Conservation (phyloP, 1,140 invertebrate genomes). For the Acromyrmex echinatior region DNA sequence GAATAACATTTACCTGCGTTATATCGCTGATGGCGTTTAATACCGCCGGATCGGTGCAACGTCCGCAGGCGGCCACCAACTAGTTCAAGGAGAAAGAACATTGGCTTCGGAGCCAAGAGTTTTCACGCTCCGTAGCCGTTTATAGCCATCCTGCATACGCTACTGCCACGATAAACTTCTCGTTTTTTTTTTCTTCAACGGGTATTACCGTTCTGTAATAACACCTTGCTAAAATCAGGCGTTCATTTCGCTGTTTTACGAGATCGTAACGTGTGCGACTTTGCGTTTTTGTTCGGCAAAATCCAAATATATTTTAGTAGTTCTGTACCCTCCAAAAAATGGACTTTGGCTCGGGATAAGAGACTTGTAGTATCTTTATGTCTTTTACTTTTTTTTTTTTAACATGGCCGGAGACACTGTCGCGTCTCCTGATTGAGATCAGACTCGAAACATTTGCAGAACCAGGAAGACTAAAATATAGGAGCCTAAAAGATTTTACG, state of each 20-base stretch:
- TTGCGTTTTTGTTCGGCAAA: not conserved
- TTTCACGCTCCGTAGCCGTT: constrained; percentile 72
- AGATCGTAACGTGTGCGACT: not conserved
- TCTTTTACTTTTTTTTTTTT: no score
- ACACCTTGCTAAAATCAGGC: constrained; percentile 24
- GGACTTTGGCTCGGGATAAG: no score
- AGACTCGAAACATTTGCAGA: not conserved
- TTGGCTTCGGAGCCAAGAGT: constrained; percentile 78
- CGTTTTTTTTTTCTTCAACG: not conserved
- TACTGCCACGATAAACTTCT: constrained; percentile 51
- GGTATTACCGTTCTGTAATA: not conserved
- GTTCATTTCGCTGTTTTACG: constrained; percentile 27
- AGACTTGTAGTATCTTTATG: no score
- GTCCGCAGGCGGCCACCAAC: constrained; percentile 77
- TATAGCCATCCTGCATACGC: constrained; percentile 18
- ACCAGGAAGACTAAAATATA: not conserved
- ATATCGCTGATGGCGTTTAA: constrained; percentile 69
- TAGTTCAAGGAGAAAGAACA: constrained; percentile 80
- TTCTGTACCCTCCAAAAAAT: no score
- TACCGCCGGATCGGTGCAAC: constrained; percentile 71
- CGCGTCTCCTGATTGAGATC: not conserved
- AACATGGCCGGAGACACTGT: no score
- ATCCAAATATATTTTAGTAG: not conserved
- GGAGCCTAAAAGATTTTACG: not conserved
- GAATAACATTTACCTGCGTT: constrained; percentile 58